Evolutionary conservation across 2,888 invertebrate species (phyloP).

Genomic region (Sabatieria punctata): DNA sequence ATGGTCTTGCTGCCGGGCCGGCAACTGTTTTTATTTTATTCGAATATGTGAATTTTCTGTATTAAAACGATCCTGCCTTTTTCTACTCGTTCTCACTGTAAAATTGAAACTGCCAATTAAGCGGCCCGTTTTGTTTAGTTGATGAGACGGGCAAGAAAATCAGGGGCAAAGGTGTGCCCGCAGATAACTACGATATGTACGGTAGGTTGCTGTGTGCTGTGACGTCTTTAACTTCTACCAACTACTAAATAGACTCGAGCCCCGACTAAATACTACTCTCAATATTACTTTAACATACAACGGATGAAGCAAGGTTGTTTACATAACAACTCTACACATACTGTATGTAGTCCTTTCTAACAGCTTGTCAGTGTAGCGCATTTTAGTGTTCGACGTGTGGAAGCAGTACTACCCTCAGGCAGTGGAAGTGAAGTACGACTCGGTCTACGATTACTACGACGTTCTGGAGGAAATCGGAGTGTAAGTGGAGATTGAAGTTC

Average conservation of each 20-base stretch:
- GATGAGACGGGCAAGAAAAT: constrained; percentile 48
- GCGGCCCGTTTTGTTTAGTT: constrained; percentile 17
- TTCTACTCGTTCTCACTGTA: too few species aligned
- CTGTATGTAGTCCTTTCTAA: neutral
- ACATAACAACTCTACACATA: neutral
- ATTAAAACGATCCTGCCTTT: too few species aligned
- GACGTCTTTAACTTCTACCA: neutral
- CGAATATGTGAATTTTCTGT: too few species aligned
- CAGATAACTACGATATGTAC: constrained; percentile 91
- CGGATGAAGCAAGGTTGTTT: constrained; percentile 1
- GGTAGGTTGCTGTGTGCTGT: constrained; percentile 36
- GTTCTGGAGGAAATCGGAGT: constrained; percentile 98
- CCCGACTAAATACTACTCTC: too few species aligned
- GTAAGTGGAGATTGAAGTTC: constrained; percentile 20
- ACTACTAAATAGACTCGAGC: too few species aligned
- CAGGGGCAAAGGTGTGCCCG: constrained; percentile 69
- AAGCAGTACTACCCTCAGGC: constrained; percentile 93
- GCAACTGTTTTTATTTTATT: too few species aligned
- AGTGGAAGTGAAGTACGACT: constrained; percentile 81
- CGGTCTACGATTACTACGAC: constrained; percentile 93
- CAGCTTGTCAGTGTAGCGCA: too few species aligned
- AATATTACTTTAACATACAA: too few species aligned
- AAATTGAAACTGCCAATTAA: too few species aligned
- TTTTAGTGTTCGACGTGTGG: constrained; percentile 78
- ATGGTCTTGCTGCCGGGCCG: too few species aligned